A percentile compares a stretch with the other conserved stretches of the same genome.
These are phyloP conservation scores for Pteruthius melanotis DNA, from an alignment of 2,113 vertebrate genomes.

Conservation along the genomic window DNA sequence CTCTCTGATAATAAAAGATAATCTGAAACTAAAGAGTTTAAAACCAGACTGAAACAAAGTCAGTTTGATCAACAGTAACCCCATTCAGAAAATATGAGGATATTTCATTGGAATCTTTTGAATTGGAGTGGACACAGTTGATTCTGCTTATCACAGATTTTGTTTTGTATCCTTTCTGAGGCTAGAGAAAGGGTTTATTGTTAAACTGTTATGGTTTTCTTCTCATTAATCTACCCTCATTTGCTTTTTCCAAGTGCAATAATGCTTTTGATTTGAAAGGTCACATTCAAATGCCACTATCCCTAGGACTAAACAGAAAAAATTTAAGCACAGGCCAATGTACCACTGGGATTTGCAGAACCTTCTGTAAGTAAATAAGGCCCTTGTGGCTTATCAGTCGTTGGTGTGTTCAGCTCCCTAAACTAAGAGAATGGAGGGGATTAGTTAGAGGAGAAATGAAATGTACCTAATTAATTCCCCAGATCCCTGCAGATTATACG, in stretches of 20 bases:
- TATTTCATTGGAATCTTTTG: not conserved
- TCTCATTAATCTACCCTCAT: not conserved
- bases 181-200: not conserved
- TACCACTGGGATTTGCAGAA: constrained; percentile 14
- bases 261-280: constrained; percentile 30
- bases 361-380: constrained; percentile 50
- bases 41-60: not conserved
- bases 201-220: not conserved
- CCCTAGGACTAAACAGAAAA: not conserved
- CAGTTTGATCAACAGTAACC: not conserved
- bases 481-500: constrained; percentile 53
- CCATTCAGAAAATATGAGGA: not conserved
- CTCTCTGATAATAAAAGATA: not conserved
- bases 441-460: constrained; percentile 61
- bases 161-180: not conserved
- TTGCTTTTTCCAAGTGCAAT: not conserved
- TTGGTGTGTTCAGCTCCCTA: constrained; percentile 44
- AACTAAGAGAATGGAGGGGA: constrained; percentile 48
- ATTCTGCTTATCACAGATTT: not conserved
- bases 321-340: not conserved
- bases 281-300: constrained; percentile 19
- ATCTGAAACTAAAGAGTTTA: not conserved
- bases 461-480: constrained; percentile 68
- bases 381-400: constrained; percentile 49
- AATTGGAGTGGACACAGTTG: not conserved